Percentiles rank a stretch among this genome's conserved stretches.
phyloP scores from a whole-genome alignment of 2,797 vertebrate species.

The Peromyscus aztecus region DNA sequence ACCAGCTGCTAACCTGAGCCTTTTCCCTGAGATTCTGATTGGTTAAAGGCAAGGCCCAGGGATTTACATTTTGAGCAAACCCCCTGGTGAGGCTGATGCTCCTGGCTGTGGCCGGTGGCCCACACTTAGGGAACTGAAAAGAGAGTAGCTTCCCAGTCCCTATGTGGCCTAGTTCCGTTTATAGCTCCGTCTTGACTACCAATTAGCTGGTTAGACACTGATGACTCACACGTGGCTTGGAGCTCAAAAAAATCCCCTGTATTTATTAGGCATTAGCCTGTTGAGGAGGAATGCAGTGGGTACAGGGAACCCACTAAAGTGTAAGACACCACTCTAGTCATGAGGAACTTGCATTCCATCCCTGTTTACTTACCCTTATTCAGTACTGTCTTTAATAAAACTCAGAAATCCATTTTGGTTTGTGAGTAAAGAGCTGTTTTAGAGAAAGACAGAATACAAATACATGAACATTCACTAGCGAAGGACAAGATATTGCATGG shows the following conservation, averaged over 20 bases:
- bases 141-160: not conserved
- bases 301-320: constrained; percentile 33
- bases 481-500: constrained; percentile 30
- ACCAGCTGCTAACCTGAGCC: not conserved
- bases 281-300: constrained; percentile 35
- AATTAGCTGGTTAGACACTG: constrained; percentile 48
- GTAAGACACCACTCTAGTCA: not conserved
- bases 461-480: not conserved
- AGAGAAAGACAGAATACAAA: constrained; percentile 28
- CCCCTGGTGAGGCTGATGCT: not conserved
- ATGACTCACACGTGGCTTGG: constrained; percentile 58
- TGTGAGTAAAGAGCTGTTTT: not conserved
- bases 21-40: not conserved
- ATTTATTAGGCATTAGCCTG: constrained; percentile 62
- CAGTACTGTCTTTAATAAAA: constrained; percentile 44
- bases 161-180: constrained; percentile 46
- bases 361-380: constrained; percentile 42
- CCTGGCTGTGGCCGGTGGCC: not conserved
- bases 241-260: constrained; percentile 56
- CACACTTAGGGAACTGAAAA: constrained; percentile 22
- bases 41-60: not conserved
- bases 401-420: constrained; percentile 16
- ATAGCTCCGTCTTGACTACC: constrained; percentile 7
- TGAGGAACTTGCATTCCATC: not conserved
- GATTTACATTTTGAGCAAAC: not conserved